Base-by-base conservation (phyloP, 35 echinoderm and acorn worm genomes). In the Heliocidaris tuberculata region DNA sequence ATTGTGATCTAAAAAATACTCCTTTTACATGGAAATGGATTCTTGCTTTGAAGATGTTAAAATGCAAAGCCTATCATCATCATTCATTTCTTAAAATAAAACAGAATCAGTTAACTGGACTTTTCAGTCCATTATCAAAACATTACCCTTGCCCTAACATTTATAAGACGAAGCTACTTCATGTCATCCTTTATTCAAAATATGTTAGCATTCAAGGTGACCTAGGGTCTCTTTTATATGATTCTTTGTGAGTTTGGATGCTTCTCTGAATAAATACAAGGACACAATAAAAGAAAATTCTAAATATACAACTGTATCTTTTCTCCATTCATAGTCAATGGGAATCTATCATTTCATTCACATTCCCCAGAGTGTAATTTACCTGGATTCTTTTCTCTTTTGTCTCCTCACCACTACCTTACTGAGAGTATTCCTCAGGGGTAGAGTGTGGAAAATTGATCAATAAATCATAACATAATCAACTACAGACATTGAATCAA, bases 381-480 rank as follows among this genome's bases (percentile, higher is more conserved):
- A n/a, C 21, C 65, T 78, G 65, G 21, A 78, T 78, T 78, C 65
- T 78, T 78, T 78, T 78, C 21, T 78, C 65, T 78, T 78, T 78
- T 78, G 65, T 78, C 65, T 78, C 65, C 65, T 24, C 7, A 19
- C 19, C 19, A 78, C 65, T 78, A 78, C 65, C 27, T 7, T 78
- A 78, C 65, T 29, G 21, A n/a, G 65, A 78, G 19, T n/a, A 78
- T 78, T 78, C 65, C 65, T 78, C 65, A 78, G 65, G 65, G 65
- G 65, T n/a, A 27, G 27, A n/a, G 65, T 78, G 2, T 78, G 7
- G 21, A 78, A 78, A 78, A 78, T 78, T 78, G 65, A 78, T 78
- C 65, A n/a, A 78, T 78, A 78, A 78, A 78, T 78, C 65, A 78
- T 78, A 78, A 78, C 65, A 78, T 78, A 78, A 78, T 78, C 65